Evolutionary conservation across 2,888 invertebrate species (phyloP).

Genomic region (Octonoba sinensis): DNA sequence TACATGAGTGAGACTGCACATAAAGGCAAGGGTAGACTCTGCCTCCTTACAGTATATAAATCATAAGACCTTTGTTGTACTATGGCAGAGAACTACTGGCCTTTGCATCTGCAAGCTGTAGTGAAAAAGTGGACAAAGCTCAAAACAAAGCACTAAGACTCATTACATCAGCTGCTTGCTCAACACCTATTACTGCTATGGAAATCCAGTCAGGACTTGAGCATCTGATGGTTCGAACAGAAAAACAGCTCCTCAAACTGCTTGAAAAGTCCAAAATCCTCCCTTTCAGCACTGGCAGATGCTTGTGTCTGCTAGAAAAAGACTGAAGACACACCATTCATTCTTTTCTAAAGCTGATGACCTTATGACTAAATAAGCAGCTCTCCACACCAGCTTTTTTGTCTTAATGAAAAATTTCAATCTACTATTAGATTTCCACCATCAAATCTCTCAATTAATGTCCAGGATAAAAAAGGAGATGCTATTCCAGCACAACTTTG

Average conservation of each 20-base stretch:
- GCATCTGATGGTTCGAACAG: neutral
- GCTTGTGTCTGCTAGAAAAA: slow-evolving; percentile 1
- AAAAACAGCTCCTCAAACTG: neutral
- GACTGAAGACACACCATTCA: slow-evolving; percentile 1
- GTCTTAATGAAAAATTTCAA: neutral
- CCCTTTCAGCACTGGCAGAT: neutral
- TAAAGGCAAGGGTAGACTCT: too few species aligned
- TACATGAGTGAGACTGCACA: too few species aligned
- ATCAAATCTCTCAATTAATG: neutral
- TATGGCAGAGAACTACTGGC: neutral
- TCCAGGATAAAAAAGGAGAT: too few species aligned
- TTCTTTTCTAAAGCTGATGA: slow-evolving; percentile 5
- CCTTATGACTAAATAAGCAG: neutral
- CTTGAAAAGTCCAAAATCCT: slow-evolving; percentile 1
- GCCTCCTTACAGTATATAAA: too few species aligned
- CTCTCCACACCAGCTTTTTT: neutral
- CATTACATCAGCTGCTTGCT: slow-evolving; percentile 15
- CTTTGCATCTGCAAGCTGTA: neutral
- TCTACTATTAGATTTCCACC: neutral
- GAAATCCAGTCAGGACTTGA: slow-evolving; percentile 3
- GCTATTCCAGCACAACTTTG: too few species aligned
- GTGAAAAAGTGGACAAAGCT: neutral
- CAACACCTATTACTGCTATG: slow-evolving; percentile 8
- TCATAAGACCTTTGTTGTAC: neutral
- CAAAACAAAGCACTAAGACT: slow-evolving; percentile 20